A percentile compares a stretch with the other conserved stretches of the same genome.
Evolutionary conservation across 2,113 vertebrate species (phyloP).

Genomic region (Cephalopterus ornatus): DNA sequence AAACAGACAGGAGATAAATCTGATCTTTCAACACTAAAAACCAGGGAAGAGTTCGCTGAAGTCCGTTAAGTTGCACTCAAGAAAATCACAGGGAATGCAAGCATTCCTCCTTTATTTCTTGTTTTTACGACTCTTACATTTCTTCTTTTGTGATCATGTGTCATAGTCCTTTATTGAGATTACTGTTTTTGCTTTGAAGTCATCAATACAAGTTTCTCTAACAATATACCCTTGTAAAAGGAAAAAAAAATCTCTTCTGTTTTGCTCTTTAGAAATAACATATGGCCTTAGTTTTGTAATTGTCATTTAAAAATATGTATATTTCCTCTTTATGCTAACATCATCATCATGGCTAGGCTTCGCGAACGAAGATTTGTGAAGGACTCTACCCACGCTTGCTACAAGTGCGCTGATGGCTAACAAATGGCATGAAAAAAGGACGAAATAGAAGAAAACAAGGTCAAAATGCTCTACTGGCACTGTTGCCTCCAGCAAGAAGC

Average conservation of each 20-base stretch:
- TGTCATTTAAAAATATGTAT: background rate
- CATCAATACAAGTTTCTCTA: background rate
- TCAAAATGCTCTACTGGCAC: background rate
- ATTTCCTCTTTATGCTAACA: constrained; percentile 37
- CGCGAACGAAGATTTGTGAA: too few species aligned
- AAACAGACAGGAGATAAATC: background rate
- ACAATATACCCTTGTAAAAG: background rate
- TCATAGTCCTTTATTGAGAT: background rate
- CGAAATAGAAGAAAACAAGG: constrained; percentile 34
- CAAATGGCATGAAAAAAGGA: constrained; percentile 60
- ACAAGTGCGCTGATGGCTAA: too few species aligned
- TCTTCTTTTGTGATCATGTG: background rate
- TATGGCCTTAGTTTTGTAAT: background rate
- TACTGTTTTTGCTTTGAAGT: background rate
- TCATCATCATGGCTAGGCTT: too few species aligned
- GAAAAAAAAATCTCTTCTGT: background rate
- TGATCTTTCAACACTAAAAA: background rate
- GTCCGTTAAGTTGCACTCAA: background rate
- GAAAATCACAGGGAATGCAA: background rate
- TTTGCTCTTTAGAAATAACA: background rate
- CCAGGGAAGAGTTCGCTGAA: background rate
- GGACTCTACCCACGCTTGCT: too few species aligned
- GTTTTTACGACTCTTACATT: background rate
- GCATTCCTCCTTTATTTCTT: background rate
- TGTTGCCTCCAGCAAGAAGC: constrained; percentile 63